Percentiles rank a stretch among this genome's conserved stretches.
Evolutionary conservation across 2,797 vertebrate species (phyloP).

Genomic region (Graptemys geographica): DNA sequence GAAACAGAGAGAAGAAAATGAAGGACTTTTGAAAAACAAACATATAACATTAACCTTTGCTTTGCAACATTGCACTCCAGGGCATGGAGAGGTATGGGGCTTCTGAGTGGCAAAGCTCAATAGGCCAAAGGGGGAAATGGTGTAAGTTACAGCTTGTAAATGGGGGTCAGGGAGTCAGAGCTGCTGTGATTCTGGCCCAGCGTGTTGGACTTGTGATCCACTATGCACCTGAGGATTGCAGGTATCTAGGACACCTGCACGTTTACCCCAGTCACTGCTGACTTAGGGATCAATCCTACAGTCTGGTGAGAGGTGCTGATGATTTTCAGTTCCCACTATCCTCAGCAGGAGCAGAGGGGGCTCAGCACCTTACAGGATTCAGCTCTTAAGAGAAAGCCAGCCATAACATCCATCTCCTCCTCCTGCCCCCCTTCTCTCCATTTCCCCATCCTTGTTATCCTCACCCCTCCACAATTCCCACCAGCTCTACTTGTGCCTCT

Average conservation of each 20-base stretch:
- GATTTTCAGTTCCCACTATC: background rate
- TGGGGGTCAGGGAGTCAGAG: background rate
- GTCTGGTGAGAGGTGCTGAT: background rate
- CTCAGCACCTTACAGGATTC: background rate
- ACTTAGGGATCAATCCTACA: background rate
- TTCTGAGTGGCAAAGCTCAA: background rate
- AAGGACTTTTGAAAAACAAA: background rate
- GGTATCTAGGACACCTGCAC: background rate
- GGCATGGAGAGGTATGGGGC: background rate
- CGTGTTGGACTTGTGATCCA: background rate
- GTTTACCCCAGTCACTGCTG: background rate
- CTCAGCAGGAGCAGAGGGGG: background rate
- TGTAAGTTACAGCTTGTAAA: background rate
- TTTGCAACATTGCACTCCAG: background rate
- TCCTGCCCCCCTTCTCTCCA: background rate
- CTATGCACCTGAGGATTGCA: background rate
- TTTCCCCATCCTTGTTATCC: background rate
- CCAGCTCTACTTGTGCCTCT: background rate
- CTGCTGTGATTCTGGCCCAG: background rate
- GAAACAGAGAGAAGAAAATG: background rate
- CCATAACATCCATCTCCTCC: background rate
- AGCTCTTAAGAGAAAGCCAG: background rate
- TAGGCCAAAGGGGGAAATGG: background rate
- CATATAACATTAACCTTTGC: background rate
- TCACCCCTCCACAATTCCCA: background rate